Evolutionary conservation across 1,140 invertebrate genomes (phyloP).

Genomic region (Drosophila varians): DNA sequence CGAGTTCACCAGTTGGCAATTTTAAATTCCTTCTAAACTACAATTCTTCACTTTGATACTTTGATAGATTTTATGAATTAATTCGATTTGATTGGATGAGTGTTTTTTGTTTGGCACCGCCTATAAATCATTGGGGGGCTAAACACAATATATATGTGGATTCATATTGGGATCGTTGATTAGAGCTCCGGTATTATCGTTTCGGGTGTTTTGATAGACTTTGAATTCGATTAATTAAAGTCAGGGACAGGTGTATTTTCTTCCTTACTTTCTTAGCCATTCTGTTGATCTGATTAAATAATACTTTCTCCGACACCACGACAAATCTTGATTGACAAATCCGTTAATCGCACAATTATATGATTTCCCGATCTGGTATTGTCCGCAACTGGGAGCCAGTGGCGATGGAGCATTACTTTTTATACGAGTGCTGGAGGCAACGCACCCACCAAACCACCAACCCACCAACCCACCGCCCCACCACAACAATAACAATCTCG

Average conservation of each 20-base stretch:
- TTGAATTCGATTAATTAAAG: slow-evolving; percentile 2
- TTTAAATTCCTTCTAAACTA: too few species aligned
- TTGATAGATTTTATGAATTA: slow-evolving; percentile 7
- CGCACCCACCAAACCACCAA: slow-evolving; percentile 1
- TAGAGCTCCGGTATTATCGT: slow-evolving; percentile 9
- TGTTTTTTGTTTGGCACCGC: not conserved
- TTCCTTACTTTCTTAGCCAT: slow-evolving; percentile 68
- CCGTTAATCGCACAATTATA: not conserved
- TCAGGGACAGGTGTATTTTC: slow-evolving; percentile 13
- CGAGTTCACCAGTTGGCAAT: too few species aligned
- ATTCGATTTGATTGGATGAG: slow-evolving; percentile 16
- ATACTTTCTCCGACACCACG: slow-evolving; percentile 37
- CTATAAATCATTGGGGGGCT: slow-evolving; percentile 33
- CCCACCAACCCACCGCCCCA: too few species aligned
- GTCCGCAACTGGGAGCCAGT: slow-evolving; percentile 55
- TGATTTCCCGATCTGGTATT: slow-evolving; percentile 19
- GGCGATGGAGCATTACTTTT: slow-evolving; percentile 54
- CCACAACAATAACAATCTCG: slow-evolving; percentile 1
- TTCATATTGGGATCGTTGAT: slow-evolving; percentile 20
- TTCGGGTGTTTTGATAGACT: slow-evolving; percentile 4
- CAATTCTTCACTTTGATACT: too few species aligned
- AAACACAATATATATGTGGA: slow-evolving; percentile 15
- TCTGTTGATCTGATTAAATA: slow-evolving; percentile 27
- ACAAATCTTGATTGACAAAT: not conserved
- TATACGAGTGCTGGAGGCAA: slow-evolving; percentile 47